Percentiles rank a stretch among this genome's conserved stretches.
Conservation (phyloP, 2,888 invertebrate species). For the Ectemnius continuus region DNA sequence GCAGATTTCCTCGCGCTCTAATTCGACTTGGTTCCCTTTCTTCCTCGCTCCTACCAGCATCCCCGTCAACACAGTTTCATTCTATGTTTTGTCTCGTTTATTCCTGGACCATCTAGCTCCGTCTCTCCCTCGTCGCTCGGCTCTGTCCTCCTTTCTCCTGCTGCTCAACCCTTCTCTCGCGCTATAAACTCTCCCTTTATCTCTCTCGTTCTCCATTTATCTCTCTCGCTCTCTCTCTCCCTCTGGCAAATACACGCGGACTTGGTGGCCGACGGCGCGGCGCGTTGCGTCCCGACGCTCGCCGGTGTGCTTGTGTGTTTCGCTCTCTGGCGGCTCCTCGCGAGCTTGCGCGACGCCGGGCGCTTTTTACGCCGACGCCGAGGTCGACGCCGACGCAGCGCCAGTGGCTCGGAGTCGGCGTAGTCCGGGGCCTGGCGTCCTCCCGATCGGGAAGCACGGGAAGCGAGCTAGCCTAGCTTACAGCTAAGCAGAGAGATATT, state of each 20-base stretch:
- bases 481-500: neutral
- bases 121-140: neutral
- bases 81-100: too few species aligned
- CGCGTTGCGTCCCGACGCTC: neutral
- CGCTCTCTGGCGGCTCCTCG: slow-evolving; percentile 20
- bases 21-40: slow-evolving; percentile 28
- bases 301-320: slow-evolving; percentile 25
- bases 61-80: too few species aligned
- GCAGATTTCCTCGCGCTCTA: slow-evolving; percentile 37
- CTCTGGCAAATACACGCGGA: neutral
- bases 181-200: neutral
- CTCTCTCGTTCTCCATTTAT: neutral
- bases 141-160: neutral
- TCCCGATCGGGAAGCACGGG: slow-evolving; percentile 67
- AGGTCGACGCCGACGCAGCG: slow-evolving; percentile 64
- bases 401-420: slow-evolving; percentile 70
- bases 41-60: too few species aligned
- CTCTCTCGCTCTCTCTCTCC: neutral
- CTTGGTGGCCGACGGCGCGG: neutral
- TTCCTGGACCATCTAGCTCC: neutral
- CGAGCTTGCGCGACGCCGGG: slow-evolving; percentile 68
- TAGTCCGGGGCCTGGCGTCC: slow-evolving; percentile 72
- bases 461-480: slow-evolving; percentile 41
- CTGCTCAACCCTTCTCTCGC: neutral
- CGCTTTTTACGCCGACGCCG: slow-evolving; percentile 72